Percentiles rank a stretch among this genome's conserved stretches.
Conservation (phyloP, 1,140 invertebrate genomes). For the Caenorhabditis brenneri region DNA sequence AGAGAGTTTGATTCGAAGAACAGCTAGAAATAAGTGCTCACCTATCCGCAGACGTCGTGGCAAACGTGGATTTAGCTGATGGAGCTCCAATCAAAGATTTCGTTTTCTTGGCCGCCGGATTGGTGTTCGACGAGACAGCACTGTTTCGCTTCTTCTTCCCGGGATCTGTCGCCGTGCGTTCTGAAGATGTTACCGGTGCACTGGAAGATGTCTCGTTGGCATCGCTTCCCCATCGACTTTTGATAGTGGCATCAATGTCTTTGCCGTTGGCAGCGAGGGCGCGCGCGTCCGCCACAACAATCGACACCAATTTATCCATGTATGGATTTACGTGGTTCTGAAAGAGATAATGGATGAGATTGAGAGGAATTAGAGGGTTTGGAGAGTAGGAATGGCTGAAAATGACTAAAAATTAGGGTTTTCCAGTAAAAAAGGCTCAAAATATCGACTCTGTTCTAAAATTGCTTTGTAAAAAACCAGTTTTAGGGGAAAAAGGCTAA, state of each 20-base stretch:
- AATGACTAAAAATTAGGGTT: background rate
- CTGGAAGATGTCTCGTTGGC: background rate
- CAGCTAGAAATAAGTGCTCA: background rate
- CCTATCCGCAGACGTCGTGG: background rate
- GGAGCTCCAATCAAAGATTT: background rate
- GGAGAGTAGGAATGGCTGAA: background rate
- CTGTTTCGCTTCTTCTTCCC: background rate
- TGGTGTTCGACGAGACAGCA: background rate
- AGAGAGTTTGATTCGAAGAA: too few species aligned
- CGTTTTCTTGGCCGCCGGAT: background rate
- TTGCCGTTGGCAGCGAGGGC: background rate
- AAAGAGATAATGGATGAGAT: background rate
- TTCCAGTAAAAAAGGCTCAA: too few species aligned
- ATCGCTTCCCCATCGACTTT: background rate
- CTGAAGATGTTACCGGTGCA: background rate
- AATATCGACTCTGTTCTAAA: too few species aligned
- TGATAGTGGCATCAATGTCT: background rate
- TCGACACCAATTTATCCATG: background rate
- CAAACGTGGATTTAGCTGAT: background rate
- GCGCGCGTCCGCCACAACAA: background rate
- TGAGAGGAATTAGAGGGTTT: too few species aligned
- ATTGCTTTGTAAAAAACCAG: too few species aligned
- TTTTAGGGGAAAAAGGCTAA: too few species aligned
- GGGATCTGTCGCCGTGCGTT: background rate
- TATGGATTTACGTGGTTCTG: constrained; percentile 13